phyloP scores from a whole-genome alignment of 92 coral and sea anemone genomes.

The Galaxea fascicularis region DNA sequence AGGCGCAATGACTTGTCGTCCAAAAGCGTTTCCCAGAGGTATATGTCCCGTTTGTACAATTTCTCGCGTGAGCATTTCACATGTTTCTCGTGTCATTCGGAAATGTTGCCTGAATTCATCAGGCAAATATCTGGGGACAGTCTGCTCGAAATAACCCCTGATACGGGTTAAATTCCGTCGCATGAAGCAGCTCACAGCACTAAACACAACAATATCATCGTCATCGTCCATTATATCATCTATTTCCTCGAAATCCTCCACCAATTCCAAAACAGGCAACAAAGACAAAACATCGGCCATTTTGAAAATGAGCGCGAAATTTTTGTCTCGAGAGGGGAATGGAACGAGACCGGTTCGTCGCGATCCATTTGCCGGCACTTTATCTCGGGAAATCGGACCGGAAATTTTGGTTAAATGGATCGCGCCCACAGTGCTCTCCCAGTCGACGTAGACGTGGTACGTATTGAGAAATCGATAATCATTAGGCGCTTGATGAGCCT shows the following conservation, averaged over 20 bases:
- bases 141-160: constrained; percentile 44
- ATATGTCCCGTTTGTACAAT: constrained; percentile 56
- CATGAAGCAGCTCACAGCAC: constrained; percentile 48
- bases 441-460: too few species aligned
- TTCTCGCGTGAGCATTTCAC: constrained; percentile 57
- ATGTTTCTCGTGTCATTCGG: constrained; percentile 48
- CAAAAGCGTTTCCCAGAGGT: constrained; percentile 57
- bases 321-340: constrained; percentile 10
- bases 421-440: too few species aligned
- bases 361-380: constrained; percentile 39
- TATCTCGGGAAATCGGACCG: constrained; percentile 31
- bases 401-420: constrained; percentile 44
- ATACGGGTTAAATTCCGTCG: constrained; percentile 36
- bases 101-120: constrained; percentile 33
- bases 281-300: constrained; percentile 20
- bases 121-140: constrained; percentile 22
- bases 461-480: too few species aligned
- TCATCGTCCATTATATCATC: constrained; percentile 30
- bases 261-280: not conserved
- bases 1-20: constrained; percentile 56
- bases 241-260: constrained; percentile 3
- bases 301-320: constrained; percentile 13
- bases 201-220: constrained; percentile 23
- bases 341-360: constrained; percentile 26
- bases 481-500: too few species aligned